Percentiles rank a stretch among this genome's conserved stretches.
Evolutionary conservation across 2,888 invertebrate genomes (phyloP).

Genomic region (Congeria kusceri): DNA sequence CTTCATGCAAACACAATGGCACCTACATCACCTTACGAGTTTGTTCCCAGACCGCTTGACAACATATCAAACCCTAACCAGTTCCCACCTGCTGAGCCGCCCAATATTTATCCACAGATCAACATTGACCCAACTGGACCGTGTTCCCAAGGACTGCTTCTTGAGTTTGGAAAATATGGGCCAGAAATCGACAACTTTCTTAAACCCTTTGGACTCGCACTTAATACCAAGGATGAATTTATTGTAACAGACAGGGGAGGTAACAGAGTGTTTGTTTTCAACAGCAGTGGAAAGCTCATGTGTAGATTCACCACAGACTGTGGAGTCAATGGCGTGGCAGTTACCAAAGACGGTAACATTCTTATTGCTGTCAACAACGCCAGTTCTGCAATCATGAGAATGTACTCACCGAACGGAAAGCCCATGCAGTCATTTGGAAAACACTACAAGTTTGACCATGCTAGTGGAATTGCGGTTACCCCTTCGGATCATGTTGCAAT

Average conservation of each 20-base stretch:
- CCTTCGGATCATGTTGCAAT: conserved; percentile 70
- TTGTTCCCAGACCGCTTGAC: conserved; percentile 29
- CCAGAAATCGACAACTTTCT: conserved; percentile 71
- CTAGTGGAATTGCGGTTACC: conserved; percentile 75
- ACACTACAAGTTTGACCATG: conserved; percentile 73
- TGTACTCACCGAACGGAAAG: conserved; percentile 70
- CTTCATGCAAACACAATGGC: background rate
- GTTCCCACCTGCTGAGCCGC: background rate
- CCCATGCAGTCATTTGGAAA: conserved; percentile 73
- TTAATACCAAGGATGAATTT: conserved; percentile 74
- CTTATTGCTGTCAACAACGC: conserved; percentile 74
- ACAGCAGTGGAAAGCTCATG: conserved; percentile 69
- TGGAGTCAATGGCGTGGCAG: conserved; percentile 72
- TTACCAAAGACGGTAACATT: conserved; percentile 72
- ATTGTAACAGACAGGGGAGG: conserved; percentile 77
- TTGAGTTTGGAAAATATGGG: conserved; percentile 77
- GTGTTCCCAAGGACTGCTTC: conserved; percentile 67
- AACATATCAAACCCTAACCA: conserved; percentile 1
- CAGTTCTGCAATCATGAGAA: conserved; percentile 72
- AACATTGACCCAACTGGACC: conserved; percentile 33
- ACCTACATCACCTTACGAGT: conserved; percentile 41
- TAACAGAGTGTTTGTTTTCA: conserved; percentile 77
- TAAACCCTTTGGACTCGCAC: conserved; percentile 78
- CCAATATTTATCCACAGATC: conserved; percentile 52
- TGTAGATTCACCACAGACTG: conserved; percentile 69